phyloP scores from a whole-genome alignment of 2,888 invertebrate genomes.

The Lissocephala sabroskyi region DNA sequence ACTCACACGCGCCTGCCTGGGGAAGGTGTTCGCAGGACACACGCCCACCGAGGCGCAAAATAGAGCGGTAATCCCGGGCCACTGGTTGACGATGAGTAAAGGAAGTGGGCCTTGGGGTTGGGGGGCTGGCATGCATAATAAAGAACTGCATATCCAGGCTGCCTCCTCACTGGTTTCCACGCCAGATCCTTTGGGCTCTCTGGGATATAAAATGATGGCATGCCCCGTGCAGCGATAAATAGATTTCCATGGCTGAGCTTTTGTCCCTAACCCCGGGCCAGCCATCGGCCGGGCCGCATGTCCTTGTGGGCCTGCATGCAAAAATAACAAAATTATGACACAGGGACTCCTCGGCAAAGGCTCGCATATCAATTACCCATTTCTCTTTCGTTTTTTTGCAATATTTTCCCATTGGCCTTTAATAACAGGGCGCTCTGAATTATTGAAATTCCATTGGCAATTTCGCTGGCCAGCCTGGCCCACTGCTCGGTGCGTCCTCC shows the following conservation, averaged over 20 bases:
- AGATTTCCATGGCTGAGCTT: slow-evolving; percentile 17
- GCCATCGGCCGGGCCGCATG: slow-evolving; percentile 1
- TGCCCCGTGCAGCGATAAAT: slow-evolving; percentile 23
- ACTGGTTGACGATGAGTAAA: slow-evolving; percentile 13
- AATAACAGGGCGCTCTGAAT: too few species aligned
- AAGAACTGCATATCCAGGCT: slow-evolving; percentile 30
- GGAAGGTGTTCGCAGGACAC: slow-evolving; percentile 5
- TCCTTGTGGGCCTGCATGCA: slow-evolving; percentile 38
- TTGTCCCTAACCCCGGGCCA: not conserved
- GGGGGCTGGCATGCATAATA: slow-evolving; percentile 30
- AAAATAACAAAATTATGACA: slow-evolving; percentile 35
- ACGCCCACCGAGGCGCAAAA: slow-evolving; percentile 44
- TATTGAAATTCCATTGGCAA: too few species aligned
- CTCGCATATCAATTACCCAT: too few species aligned
- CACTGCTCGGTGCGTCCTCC: too few species aligned
- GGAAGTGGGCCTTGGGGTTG: not conserved
- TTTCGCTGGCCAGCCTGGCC: too few species aligned
- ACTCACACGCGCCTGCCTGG: slow-evolving; percentile 19
- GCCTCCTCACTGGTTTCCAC: too few species aligned
- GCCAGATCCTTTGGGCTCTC: slow-evolving; percentile 5
- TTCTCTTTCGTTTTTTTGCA: too few species aligned
- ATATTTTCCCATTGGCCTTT: too few species aligned
- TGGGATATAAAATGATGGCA: slow-evolving; percentile 19
- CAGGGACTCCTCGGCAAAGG: too few species aligned
- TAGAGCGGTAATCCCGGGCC: slow-evolving; percentile 55